A percentile compares a stretch with the other conserved stretches of the same genome.
These are phyloP conservation scores for Gnathonemus longibarbis DNA, from an alignment of 2,113 vertebrate genomes.

Conservation along the genomic window DNA sequence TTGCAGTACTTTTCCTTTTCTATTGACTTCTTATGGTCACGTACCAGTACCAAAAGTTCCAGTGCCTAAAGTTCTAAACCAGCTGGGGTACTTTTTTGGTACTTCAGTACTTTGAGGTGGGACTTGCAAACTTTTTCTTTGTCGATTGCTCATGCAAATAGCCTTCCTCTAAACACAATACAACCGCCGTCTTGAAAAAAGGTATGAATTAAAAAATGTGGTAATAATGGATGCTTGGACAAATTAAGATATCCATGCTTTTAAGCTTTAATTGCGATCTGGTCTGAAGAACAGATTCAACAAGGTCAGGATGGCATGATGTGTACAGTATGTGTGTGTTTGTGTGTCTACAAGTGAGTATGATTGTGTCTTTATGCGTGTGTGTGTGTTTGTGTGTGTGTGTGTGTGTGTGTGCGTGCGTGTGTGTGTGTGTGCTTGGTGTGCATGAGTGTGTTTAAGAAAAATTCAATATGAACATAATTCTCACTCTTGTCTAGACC, in stretches of 20 bases:
- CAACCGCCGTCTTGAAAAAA: neutral
- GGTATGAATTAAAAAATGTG: neutral
- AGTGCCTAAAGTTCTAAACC: neutral
- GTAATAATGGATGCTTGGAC: neutral
- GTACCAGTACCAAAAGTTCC: neutral
- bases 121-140: neutral
- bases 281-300: neutral
- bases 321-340: slow-evolving; percentile 6
- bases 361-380: neutral
- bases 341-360: neutral
- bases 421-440: neutral
- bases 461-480: neutral
- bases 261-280: neutral
- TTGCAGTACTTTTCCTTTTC: neutral
- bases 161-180: neutral
- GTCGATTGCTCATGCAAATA: neutral
- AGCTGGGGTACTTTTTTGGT: neutral
- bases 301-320: neutral
- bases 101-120: neutral
- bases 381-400: slow-evolving; percentile 14
- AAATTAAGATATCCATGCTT: neutral
- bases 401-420: neutral
- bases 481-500: neutral
- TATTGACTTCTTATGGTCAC: neutral
- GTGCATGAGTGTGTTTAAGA: neutral